These are phyloP conservation scores for Diogma glabrata DNA, from an alignment of 2,888 invertebrate species.

Conservation along the genomic window DNA sequence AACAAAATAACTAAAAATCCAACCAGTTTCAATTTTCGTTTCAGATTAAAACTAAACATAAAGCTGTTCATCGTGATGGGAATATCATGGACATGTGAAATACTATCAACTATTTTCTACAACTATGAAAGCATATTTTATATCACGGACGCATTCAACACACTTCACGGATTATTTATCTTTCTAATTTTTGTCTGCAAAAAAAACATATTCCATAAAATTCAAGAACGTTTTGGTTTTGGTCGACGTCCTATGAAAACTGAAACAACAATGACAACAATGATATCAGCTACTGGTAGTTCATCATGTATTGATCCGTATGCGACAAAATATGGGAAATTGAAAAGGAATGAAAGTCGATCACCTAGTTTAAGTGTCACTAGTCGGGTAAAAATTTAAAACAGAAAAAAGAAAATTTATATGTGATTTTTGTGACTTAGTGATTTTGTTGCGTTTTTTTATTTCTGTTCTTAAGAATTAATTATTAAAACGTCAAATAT, in stretches of 20 bases:
- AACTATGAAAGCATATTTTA: neutral
- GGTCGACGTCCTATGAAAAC: conserved; percentile 6
- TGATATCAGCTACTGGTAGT: conserved; percentile 11
- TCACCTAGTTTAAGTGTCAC: neutral
- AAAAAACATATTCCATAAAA: neutral
- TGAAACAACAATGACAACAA: conserved; percentile 14
- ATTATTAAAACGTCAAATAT: too few relatives aligned
- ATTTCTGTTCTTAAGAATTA: too few relatives aligned
- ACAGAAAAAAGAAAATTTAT: too few relatives aligned
- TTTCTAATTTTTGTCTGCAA: conserved; percentile 1
- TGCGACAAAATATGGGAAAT: conserved; percentile 2
- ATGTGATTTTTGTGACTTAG: too few relatives aligned
- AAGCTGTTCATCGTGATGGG: conserved; percentile 6
- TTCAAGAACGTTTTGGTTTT: neutral
- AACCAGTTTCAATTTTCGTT: too few relatives aligned
- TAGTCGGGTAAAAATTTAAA: too few relatives aligned
- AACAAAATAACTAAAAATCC: too few relatives aligned
- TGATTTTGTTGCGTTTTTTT: too few relatives aligned
- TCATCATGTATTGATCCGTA: conserved; percentile 2
- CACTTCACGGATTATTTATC: neutral
- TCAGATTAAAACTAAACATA: neutral
- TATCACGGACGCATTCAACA: neutral
- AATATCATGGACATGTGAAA: neutral
- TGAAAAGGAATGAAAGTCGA: conserved; percentile 5
- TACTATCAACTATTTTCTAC: neutral